Percentiles rank a stretch among this genome's conserved stretches.
These are phyloP conservation scores for Molossus molossus DNA, from an alignment of 2,797 vertebrate genomes.

Conservation along the genomic window DNA sequence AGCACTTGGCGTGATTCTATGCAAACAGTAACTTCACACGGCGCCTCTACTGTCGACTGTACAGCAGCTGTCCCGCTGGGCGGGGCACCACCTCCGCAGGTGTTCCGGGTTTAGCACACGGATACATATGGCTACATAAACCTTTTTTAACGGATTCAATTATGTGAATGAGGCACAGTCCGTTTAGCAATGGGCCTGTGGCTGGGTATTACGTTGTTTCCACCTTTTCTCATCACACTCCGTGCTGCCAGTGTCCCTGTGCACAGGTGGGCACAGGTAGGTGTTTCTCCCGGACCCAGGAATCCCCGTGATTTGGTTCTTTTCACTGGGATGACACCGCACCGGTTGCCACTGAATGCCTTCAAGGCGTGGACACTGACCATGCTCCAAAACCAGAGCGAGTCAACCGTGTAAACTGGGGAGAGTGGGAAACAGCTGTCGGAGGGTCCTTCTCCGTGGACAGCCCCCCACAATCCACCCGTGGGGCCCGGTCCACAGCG, in stretches of 20 bases:
- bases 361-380: background rate
- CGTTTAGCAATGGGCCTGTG: accelerated
- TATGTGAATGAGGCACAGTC: accelerated
- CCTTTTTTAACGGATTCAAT: accelerated
- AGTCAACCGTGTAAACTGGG: background rate
- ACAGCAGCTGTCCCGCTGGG: accelerated
- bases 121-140: accelerated
- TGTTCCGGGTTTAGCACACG: accelerated
- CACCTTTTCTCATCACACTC: background rate
- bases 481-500: accelerated
- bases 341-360: background rate
- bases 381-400: background rate
- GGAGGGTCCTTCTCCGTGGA: background rate
- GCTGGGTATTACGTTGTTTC: accelerated
- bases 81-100: accelerated
- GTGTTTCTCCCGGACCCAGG: background rate
- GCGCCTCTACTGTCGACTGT: no score
- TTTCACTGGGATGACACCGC: background rate
- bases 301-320: background rate
- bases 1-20: no score
- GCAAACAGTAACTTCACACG: background rate
- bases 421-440: accelerated
- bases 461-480: accelerated
- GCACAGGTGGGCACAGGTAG: background rate
- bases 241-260: no score